Evolutionary conservation across 2,888 invertebrate genomes (phyloP).

Genomic region (Cheilosia pagana): DNA sequence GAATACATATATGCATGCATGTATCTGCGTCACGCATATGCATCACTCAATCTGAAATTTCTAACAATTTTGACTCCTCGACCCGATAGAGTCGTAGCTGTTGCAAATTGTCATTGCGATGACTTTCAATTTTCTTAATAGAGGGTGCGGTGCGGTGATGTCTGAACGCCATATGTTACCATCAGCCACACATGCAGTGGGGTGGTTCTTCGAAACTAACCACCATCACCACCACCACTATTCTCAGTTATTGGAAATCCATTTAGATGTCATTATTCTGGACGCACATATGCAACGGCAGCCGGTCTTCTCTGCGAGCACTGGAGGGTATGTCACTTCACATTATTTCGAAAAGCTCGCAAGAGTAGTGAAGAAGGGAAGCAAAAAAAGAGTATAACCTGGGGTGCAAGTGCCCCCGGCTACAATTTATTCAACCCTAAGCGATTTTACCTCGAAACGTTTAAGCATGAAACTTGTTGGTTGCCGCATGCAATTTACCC

Average conservation of each 20-base stretch:
- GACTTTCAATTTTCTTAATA: constrained; percentile 75
- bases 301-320: constrained; percentile 8
- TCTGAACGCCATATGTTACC: constrained; percentile 65
- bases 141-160: constrained; percentile 66
- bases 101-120: constrained; percentile 74
- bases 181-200: constrained; percentile 42
- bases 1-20: constrained; percentile 1
- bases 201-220: constrained; percentile 52
- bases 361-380: constrained; percentile 15
- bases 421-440: constrained; percentile 73
- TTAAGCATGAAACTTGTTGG: constrained; percentile 73
- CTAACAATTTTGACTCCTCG: constrained; percentile 58
- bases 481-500: constrained; percentile 66
- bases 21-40: constrained; percentile 14
- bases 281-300: constrained; percentile 68
- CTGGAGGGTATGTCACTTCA: constrained; percentile 62
- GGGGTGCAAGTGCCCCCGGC: constrained; percentile 56
- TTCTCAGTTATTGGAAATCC: constrained; percentile 73
- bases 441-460: constrained; percentile 72
- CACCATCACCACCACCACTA: constrained; percentile 52
- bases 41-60: constrained; percentile 58
- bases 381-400: constrained; percentile 23
- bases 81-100: constrained; percentile 65
- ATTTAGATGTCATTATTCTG: constrained; percentile 74
- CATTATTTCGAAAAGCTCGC: constrained; percentile 56